Evolutionary conservation across 2,797 vertebrate genomes (phyloP).

Genomic region (Trachurus trachurus): DNA sequence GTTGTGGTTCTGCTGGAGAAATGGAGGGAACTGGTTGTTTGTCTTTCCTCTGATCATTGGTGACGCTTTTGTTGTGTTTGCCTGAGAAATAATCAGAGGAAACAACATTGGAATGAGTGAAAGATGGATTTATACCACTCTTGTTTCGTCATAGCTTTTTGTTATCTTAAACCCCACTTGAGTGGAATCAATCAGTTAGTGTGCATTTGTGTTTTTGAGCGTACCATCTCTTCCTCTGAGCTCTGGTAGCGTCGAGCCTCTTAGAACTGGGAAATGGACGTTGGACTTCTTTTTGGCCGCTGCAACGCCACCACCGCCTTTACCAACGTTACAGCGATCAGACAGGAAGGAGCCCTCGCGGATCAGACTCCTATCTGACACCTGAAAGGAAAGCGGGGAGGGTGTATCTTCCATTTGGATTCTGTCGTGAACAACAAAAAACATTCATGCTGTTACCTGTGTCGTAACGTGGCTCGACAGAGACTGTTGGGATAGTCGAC

Average conservation of each 20-base stretch:
- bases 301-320: neutral
- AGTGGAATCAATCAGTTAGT: neutral
- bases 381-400: slow-evolving; percentile 29
- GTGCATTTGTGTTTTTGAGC: neutral
- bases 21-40: neutral
- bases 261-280: slow-evolving; percentile 73
- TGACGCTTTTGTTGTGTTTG: slow-evolving; percentile 47
- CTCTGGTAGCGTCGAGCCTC: slow-evolving; percentile 53
- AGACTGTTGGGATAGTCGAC: slow-evolving; percentile 77
- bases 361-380: slow-evolving; percentile 49
- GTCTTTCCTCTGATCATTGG: slow-evolving; percentile 55
- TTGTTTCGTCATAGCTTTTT: too few species aligned
- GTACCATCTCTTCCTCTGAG: slow-evolving; percentile 62
- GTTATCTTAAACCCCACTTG: too few species aligned
- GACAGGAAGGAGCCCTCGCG: slow-evolving; percentile 53
- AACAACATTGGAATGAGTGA: neutral
- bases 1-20: slow-evolving; percentile 30
- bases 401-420: neutral
- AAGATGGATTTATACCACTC: too few species aligned
- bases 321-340: slow-evolving; percentile 33
- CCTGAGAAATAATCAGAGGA: slow-evolving; percentile 51
- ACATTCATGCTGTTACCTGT: slow-evolving; percentile 71
- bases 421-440: neutral
- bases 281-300: slow-evolving; percentile 46
- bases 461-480: slow-evolving; percentile 39